Evolutionary conservation across 2,113 vertebrate genomes (phyloP), one percentile per base, ranked within the genome.

Genomic region (Peromyscus leucopus): DNA sequence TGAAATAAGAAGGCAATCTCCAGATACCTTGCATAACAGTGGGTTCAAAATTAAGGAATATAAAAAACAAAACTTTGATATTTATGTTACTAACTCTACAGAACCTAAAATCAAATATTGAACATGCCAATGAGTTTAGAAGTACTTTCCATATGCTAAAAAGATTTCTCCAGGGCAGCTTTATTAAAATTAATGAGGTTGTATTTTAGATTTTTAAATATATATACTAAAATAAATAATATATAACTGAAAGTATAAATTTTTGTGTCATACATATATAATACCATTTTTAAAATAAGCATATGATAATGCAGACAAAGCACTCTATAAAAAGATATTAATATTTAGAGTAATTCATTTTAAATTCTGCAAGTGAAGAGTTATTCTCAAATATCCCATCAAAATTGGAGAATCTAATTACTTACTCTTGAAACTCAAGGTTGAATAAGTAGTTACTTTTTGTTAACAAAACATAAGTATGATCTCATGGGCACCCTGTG

Each of bases 201-300:
- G 85, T 26, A 24, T 93, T 97, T 96, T 95, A 90, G 15, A 86
- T 67, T 92, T 96, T 85, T 2, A 94, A 92, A 95, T 88, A 4
- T 79, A 82, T 88, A 88, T 83, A 86, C 36, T 86, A 75, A 65
- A 83, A 91, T 90, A 96, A 91, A 91, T 90, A 83, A 72, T 24
- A 83, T 42, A 57, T 83, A 55, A 71, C 78, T 84, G 89, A 92
- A 79, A 87, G 65, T 72, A 15, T 93, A 86, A 96, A 87, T 93
- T 57, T 90, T 94, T 83, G 48, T 89, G 95, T 96, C 24, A 86
- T 33, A 74, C n/a, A 85, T 78, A 89, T 24, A 86, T 46, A 71
- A 36, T 75, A 74, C 22, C 13, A 72, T 17, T 91, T 95, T 97
- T 48, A 59, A 97, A 93, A 69, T 79, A 86, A 93, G 39, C 12